Conservation (phyloP, 2,797 vertebrate species). For the Vultur gryphus region DNA sequence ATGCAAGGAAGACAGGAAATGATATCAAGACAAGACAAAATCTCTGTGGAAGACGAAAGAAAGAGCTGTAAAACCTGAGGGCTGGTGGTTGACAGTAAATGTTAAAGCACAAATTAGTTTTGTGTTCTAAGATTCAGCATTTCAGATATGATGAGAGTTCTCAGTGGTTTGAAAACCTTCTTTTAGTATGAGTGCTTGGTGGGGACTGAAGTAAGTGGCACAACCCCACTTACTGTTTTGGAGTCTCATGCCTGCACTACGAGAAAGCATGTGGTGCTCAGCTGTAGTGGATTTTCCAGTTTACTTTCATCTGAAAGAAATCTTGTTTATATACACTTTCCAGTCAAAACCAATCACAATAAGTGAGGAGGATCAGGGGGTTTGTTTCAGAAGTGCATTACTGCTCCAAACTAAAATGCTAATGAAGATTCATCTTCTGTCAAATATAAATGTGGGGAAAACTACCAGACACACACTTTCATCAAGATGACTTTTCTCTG, state of each 20-base stretch:
- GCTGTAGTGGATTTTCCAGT: neutral
- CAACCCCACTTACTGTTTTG: neutral
- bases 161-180: neutral
- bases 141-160: neutral
- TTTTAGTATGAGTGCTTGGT: neutral
- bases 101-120: neutral
- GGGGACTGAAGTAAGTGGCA: neutral
- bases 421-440: neutral
- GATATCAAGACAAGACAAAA: neutral
- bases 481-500: neutral
- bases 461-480: neutral
- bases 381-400: neutral
- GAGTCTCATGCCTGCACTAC: fast-evolving
- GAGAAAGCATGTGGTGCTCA: neutral
- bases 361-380: neutral
- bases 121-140: neutral
- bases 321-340: neutral
- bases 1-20: neutral
- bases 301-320: neutral
- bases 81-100: neutral
- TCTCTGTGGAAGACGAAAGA: neutral
- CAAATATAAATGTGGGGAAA: neutral
- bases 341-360: neutral
- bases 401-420: neutral
- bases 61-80: neutral